A percentile compares a stretch with the other conserved stretches of the same genome.
phyloP scores from a whole-genome alignment of 2,113 vertebrate species.

The Burhinus bistriatus region DNA sequence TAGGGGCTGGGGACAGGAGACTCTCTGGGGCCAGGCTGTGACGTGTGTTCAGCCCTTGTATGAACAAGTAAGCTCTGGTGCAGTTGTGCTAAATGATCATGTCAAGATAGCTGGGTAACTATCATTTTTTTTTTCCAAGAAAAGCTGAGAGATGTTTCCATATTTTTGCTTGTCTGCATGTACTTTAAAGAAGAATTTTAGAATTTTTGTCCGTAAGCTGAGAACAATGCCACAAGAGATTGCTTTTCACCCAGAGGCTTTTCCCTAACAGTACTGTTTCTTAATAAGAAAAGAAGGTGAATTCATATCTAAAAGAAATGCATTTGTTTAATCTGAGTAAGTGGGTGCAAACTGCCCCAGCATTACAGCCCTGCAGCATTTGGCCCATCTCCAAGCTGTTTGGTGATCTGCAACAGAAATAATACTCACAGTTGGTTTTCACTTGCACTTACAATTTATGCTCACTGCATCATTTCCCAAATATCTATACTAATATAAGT shows the following conservation, averaged over 20 bases:
- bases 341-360: background rate
- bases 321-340: background rate
- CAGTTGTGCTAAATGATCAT: background rate
- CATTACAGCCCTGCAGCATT: background rate
- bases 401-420: background rate
- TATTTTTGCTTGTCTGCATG: background rate
- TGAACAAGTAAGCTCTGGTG: background rate
- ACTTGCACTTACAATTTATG: background rate
- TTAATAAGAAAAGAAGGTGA: background rate
- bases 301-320: background rate
- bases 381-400: background rate
- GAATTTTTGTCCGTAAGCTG: background rate
- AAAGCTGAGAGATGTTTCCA: background rate
- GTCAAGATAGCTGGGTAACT: background rate
- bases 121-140: background rate
- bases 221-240: background rate
- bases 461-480: background rate
- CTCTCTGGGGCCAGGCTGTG: background rate
- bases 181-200: background rate
- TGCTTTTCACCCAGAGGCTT: background rate
- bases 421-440: background rate
- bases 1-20: background rate
- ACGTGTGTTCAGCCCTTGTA: rapidly evolving
- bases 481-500: background rate
- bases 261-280: background rate